Base-by-base conservation (phyloP, 2,888 invertebrate species). In the Sesia bembeciformis region DNA sequence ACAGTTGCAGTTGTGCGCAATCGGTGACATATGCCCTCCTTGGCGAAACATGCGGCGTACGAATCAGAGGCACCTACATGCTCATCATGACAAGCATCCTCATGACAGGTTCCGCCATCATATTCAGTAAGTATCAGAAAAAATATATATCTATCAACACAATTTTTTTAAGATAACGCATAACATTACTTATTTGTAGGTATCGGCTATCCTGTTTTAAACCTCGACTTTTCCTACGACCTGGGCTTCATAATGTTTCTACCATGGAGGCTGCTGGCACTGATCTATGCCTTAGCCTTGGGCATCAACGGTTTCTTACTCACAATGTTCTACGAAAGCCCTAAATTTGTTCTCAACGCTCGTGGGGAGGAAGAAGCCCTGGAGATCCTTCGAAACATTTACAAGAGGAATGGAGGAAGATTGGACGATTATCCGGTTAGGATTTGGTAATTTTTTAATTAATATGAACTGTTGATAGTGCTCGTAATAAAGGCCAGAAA, bases 321-420 rank as follows among this genome's bases (percentile, higher is more conserved):
- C 5, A 78, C 87, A 39, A 84, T 90, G 57, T 89, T 91, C 59
- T 91, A 93, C n/a, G 94, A 95, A 70, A 94, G 93, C 67, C 94
- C 94, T 0, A 94, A 94, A 71, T 95, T 93, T 69, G 74, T 94
- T 3, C 90, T 94, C 77, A 90, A 92, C 40, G 86, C 87, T 52
- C 92, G 92, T 4, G 78, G 84, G 40, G 89, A 90, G 56, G 84
- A 90, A 1, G 90, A 92, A 59, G 93, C 94, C 0, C 60, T 94
- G n/a, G 61, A 80, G n/a, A 84, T 92, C 5, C 86, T 94, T 57
- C 74, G 72, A 55, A 82, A 74, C 57, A 92, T 94, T 3, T 93
- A 91, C 68, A 67, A 74, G 0, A 73, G 84, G 51, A 93, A 93
- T 67, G 91, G 90, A 4, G 64, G 66, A 3, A 46, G 55, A 7